Conservation (phyloP, 2,113 vertebrate genomes). For the Dryoscopus gambensis region DNA sequence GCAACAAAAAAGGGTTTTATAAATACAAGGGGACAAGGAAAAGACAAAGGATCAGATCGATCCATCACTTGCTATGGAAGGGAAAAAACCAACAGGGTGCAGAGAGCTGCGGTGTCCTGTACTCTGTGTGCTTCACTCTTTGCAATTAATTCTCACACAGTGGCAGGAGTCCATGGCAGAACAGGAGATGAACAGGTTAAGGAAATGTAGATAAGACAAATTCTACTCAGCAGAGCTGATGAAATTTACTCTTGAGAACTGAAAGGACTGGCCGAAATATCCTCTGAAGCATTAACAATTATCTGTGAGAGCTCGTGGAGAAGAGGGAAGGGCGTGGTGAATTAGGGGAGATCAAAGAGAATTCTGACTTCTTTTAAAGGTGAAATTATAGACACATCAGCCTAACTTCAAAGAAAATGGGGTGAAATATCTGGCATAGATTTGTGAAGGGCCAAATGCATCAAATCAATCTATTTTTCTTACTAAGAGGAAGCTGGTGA, state of each 20-base stretch:
- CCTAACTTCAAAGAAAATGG: background rate
- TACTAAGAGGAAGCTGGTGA: background rate
- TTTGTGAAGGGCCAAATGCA: background rate
- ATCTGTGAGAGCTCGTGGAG: background rate
- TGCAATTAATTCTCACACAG: background rate
- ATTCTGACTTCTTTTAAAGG: background rate
- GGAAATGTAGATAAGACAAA: background rate
- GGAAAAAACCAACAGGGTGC: background rate
- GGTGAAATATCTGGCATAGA: background rate
- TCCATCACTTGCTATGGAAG: background rate
- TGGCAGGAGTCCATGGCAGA: background rate
- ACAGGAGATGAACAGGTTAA: background rate
- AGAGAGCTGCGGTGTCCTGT: background rate
- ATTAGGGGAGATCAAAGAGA: background rate
- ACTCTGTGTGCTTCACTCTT: background rate
- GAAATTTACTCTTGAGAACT: background rate
- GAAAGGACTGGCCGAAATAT: background rate
- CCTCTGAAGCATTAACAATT: conserved; percentile 20
- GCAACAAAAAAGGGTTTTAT: background rate
- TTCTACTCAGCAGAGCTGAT: background rate
- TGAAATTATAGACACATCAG: background rate
- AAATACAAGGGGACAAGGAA: background rate
- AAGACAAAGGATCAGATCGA: background rate
- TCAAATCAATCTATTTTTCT: background rate
- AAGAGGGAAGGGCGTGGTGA: background rate